phyloP scores from a whole-genome alignment of 2,888 invertebrate genomes.

The Nasonovia ribisnigri region DNA sequence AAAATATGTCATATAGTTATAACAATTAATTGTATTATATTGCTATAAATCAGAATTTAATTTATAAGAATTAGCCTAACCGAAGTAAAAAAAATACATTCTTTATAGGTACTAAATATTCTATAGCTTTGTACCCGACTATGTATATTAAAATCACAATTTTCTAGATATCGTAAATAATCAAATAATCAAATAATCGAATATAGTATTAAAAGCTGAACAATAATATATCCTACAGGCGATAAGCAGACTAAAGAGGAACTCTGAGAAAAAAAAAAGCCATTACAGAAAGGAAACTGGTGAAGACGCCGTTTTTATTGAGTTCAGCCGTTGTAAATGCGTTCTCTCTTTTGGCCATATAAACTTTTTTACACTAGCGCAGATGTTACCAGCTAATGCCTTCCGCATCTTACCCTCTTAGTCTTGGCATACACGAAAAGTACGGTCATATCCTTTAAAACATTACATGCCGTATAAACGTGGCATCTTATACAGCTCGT shows the following conservation, averaged over 20 bases:
- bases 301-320: conserved; percentile 44
- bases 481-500: too few species aligned
- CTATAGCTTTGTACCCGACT: too few species aligned
- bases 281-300: conserved; percentile 52
- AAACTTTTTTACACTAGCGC: conserved; percentile 60
- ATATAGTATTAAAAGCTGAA: not conserved
- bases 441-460: conserved; percentile 47
- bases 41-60: not conserved
- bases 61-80: not conserved
- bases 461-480: conserved; percentile 14
- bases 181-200: conserved; percentile 23
- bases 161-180: not conserved
- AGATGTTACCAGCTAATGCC: conserved; percentile 58
- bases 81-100: not conserved
- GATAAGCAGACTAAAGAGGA: conserved; percentile 7
- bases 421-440: conserved; percentile 17
- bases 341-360: conserved; percentile 46
- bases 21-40: not conserved
- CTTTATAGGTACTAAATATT: too few species aligned
- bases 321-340: conserved; percentile 53
- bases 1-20: not conserved
- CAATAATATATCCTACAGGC: not conserved
- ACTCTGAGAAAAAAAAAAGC: not conserved
- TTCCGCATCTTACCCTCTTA: not conserved
- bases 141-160: not conserved